Base-by-base conservation (phyloP, 2,113 vertebrate genomes). In the Oncorhynchus kisutch region DNA sequence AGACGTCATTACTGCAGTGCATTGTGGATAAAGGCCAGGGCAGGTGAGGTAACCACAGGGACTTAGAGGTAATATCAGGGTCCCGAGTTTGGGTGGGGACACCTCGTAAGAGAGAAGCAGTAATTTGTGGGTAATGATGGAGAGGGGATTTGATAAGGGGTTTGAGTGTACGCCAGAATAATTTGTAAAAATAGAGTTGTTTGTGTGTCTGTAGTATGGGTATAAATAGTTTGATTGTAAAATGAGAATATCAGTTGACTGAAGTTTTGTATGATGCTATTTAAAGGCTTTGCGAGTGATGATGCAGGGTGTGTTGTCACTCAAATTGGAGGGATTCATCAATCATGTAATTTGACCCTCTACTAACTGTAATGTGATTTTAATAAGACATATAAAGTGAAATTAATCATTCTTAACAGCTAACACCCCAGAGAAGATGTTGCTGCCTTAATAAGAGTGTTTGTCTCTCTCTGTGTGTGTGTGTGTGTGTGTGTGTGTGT, bases 401-500 rank as follows among this genome's bases (percentile, higher is more conserved):
- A 84, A 78, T 80, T 76, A 84, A 78, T 57, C 24, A 22, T 69
- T 74, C 22, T 27, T 67, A 62, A 62, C 5, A 16, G 60, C 83
- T 73, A 76, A 85, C 75, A 77, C 71, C 71, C 31, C 71, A 6
- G 24, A 77, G 72, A 87, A 88, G 84, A 45, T 45, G 39, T 85
- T 3, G 31, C 68, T 71, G 49, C 45, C 75, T 80, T 14, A 48
- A 12, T 18, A 39, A 12, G 34, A 24, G 72, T 71, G 45, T 67
- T 8, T 9, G 39, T 39, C 7, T 39, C 7, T 39, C 49, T 2
- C 2, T 45, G 39, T 9, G 51, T 62, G 64, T 79, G 34, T 39
- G 7, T 39, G 57, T 71, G 66, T 9, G 8, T 9, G 39, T 45
- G 39, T 11, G 39, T 11, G 34, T 0, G 7, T 2, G 34, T 0